Percentiles rank a stretch among this genome's conserved stretches.
phyloP scores from a whole-genome alignment of 2,797 vertebrate genomes.

The Darevskia mixta region DNA sequence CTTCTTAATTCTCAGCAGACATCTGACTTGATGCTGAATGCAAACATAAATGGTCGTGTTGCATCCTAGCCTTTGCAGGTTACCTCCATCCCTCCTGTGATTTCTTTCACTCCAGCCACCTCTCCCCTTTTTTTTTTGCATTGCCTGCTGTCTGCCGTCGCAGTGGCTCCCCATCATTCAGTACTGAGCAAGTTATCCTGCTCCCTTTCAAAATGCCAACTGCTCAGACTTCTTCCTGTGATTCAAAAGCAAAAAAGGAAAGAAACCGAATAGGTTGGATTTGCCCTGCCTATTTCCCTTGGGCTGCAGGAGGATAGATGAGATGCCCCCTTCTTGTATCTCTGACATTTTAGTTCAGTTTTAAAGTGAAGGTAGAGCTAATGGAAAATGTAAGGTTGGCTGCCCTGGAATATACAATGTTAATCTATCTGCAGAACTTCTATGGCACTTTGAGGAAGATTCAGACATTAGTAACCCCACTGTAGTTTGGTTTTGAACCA shows the following conservation, averaged over 20 bases:
- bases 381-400: slow-evolving; percentile 10
- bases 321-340: not conserved
- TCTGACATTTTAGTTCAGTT: slow-evolving; percentile 14
- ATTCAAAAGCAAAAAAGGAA: not conserved
- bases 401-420: not conserved
- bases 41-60: slow-evolving; percentile 8
- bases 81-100: not conserved
- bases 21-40: not conserved
- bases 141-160: not conserved
- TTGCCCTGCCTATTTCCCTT: not conserved
- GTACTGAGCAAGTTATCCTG: not conserved
- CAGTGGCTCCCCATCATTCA: not conserved
- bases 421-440: not conserved
- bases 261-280: not conserved
- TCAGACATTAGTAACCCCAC: not conserved
- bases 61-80: not conserved
- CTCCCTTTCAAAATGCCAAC: slow-evolving; percentile 11
- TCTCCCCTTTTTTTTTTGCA: not conserved
- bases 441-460: not conserved
- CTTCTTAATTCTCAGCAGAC: slow-evolving; percentile 2
- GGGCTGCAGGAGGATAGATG: not conserved
- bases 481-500: not conserved
- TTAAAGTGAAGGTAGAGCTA: slow-evolving; percentile 12
- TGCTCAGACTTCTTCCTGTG: not conserved
- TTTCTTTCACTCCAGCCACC: not conserved